A percentile compares a stretch with the other conserved stretches of the same genome.
Conservation (phyloP, 2,888 invertebrate genomes). For the Ennomos quercinarius region DNA sequence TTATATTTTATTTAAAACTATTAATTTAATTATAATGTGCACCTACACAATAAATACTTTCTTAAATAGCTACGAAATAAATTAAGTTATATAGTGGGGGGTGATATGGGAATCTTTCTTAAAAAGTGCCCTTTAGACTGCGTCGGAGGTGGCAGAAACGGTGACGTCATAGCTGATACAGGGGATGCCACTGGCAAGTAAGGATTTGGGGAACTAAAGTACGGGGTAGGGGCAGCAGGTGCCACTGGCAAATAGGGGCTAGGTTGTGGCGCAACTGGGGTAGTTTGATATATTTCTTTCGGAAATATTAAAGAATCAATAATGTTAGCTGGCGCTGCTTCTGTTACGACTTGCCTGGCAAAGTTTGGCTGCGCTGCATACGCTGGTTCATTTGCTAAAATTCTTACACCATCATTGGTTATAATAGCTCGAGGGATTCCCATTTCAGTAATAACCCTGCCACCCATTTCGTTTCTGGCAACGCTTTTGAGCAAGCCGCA, state of each 20-base stretch:
- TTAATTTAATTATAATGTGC: too few relatives aligned
- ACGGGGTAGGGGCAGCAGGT: constrained; percentile 1
- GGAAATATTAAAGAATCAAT: constrained; percentile 25
- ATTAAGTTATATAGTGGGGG: constrained; percentile 51
- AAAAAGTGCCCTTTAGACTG: constrained; percentile 59
- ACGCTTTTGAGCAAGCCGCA: constrained; percentile 10
- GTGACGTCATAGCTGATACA: constrained; percentile 49
- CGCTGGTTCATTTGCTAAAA: constrained; percentile 2
- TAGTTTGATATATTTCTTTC: constrained; percentile 24
- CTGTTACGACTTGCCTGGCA: constrained; percentile 11
- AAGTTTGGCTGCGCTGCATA: constrained; percentile 3
- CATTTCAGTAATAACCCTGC: constrained; percentile 17
- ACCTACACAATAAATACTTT: background rate
- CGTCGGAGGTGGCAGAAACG: constrained; percentile 53
- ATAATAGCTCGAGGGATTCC: constrained; percentile 18
- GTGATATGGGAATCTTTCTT: constrained; percentile 65
- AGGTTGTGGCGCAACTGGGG: constrained; percentile 8
- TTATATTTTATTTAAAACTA: too few relatives aligned
- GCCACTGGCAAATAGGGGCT: constrained; percentile 1
- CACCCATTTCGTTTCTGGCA: constrained; percentile 15
- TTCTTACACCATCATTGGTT: constrained; percentile 19
- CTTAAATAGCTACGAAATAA: too few relatives aligned
- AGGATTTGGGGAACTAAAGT: constrained; percentile 1
- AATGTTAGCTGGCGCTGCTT: constrained; percentile 9
- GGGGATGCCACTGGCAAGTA: constrained; percentile 55